Conservation (phyloP, 2,888 invertebrate genomes). For the Sminthurinus aureus region DNA sequence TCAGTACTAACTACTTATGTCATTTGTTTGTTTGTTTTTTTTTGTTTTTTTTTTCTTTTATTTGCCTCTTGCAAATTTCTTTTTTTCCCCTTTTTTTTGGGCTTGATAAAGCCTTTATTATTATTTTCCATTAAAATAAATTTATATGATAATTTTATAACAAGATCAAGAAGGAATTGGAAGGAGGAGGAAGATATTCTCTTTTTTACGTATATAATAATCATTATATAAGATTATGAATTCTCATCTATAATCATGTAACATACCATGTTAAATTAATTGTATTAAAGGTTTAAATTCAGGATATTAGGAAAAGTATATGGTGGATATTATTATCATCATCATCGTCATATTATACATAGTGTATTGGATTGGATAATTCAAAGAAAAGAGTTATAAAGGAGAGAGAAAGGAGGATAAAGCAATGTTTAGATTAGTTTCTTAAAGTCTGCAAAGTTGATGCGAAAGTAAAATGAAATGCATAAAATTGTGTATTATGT, state of each 20-base stretch:
- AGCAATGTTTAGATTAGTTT: too few relatives aligned
- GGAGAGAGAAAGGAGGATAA: too few relatives aligned
- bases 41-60: slow-evolving; percentile 30
- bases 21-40: slow-evolving; percentile 22
- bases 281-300: not conserved
- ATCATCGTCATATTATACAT: too few relatives aligned
- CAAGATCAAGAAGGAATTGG: slow-evolving; percentile 3
- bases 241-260: not conserved
- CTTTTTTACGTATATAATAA: not conserved
- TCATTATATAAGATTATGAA: not conserved
- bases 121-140: slow-evolving; percentile 26
- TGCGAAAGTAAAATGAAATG: too few relatives aligned
- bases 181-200: not conserved
- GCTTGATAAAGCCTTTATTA: slow-evolving; percentile 28
- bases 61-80: slow-evolving; percentile 34
- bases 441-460: too few relatives aligned
- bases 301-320: not conserved
- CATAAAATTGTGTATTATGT: too few relatives aligned
- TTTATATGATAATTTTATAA: not conserved
- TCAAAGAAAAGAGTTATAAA: too few relatives aligned
- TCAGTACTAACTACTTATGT: not conserved
- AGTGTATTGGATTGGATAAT: too few relatives aligned
- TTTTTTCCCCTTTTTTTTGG: slow-evolving; percentile 17
- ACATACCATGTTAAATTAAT: too few relatives aligned
- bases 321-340: too few relatives aligned